Conservation (phyloP, 1,140 invertebrate species). For the Nomia melanderi region DNA sequence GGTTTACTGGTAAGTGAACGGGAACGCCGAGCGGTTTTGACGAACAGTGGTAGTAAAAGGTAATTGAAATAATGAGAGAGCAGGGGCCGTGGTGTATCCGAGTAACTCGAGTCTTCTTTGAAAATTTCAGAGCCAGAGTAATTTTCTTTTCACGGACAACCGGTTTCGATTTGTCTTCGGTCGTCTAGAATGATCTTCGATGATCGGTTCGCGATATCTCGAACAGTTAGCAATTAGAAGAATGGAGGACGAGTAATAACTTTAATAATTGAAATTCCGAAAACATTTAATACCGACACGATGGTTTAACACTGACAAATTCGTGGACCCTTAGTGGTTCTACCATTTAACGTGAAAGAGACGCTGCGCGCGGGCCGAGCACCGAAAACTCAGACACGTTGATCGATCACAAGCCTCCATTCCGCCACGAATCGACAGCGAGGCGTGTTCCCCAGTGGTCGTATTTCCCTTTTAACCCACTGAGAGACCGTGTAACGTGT, state of each 20-base stretch:
- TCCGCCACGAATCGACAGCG: constrained; percentile 8
- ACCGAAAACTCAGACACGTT: neutral
- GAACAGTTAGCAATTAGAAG: too few relatives aligned
- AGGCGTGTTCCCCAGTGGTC: neutral
- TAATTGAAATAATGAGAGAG: constrained; percentile 29
- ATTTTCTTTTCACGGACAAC: neutral
- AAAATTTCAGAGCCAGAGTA: neutral
- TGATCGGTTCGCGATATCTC: neutral
- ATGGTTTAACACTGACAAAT: neutral
- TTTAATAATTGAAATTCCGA: too few relatives aligned
- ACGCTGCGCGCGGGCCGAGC: neutral
- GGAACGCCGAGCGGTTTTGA: neutral
- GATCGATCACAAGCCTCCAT: neutral
- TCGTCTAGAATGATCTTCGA: neutral
- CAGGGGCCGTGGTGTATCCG: neutral
- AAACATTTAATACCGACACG: too few relatives aligned
- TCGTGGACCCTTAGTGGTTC: neutral
- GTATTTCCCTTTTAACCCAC: neutral
- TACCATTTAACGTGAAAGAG: neutral
- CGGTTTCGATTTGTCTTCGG: neutral
- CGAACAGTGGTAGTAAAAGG: neutral
- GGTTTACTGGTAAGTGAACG: neutral
- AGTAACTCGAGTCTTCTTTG: neutral
- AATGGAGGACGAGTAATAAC: too few relatives aligned
- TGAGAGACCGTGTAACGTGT: constrained; percentile 13